These are phyloP conservation scores for Caenorhabditis sp. DNA, from an alignment of 2,888 invertebrate genomes.

Conservation along the genomic window DNA sequence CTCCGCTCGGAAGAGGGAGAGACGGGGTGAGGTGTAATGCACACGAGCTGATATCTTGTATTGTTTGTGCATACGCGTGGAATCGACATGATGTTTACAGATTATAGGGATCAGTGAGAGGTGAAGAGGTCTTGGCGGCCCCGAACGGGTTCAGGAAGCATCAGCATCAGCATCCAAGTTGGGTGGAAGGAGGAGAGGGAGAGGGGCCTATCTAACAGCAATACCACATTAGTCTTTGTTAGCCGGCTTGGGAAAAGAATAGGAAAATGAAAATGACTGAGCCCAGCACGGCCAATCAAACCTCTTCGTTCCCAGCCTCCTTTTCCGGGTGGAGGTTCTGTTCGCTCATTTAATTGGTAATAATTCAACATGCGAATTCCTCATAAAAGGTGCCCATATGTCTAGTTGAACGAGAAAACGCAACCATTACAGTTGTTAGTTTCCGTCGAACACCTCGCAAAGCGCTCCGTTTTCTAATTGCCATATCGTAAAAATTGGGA, in stretches of 20 bases:
- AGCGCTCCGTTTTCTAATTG: constrained; percentile 46
- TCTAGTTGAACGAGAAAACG: constrained; percentile 44
- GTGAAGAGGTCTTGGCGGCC: constrained; percentile 36
- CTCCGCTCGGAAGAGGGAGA: constrained; percentile 5
- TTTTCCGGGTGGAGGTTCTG: constrained; percentile 11
- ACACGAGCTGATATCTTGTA: constrained; percentile 56
- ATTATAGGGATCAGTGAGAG: constrained; percentile 45
- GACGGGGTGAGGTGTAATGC: constrained; percentile 57
- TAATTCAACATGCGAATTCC: constrained; percentile 51
- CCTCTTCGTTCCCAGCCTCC: background rate
- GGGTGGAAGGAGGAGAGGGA: background rate
- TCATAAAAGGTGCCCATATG: constrained; percentile 64
- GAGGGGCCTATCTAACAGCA: background rate
- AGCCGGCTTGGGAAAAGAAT: constrained; percentile 14
- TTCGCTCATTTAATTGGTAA: constrained; percentile 34
- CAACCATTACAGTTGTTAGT: constrained; percentile 53
- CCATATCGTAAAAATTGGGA: constrained; percentile 44
- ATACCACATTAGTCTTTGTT: constrained; percentile 50
- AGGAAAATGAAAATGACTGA: constrained; percentile 2
- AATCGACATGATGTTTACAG: constrained; percentile 36
- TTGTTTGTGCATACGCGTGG: constrained; percentile 33
- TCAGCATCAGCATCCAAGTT: constrained; percentile 13
- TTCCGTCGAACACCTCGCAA: constrained; percentile 42
- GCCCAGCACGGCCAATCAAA: background rate
- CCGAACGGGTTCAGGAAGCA: constrained; percentile 33